Conservation (phyloP, 2,888 invertebrate species). For the Leptopilina syphax region DNA sequence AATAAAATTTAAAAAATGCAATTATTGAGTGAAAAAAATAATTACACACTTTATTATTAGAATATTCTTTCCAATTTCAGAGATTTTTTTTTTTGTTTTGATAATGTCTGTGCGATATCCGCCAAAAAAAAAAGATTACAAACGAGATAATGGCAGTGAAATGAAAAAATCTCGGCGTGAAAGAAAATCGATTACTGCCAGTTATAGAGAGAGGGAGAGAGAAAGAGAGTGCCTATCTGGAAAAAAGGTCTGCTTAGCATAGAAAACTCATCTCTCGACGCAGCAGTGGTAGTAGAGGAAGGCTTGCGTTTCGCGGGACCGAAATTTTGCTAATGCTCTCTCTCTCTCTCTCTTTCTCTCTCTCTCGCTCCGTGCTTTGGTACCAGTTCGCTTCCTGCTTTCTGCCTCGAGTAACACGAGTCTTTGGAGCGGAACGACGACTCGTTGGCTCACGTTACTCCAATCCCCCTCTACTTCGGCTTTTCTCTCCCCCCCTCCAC, state of each 20-base stretch:
- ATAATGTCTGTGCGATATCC: no score
- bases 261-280: constrained; percentile 52
- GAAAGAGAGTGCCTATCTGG: constrained; percentile 19
- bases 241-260: constrained; percentile 56
- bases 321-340: constrained; percentile 55
- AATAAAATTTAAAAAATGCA: no score
- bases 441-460: constrained; percentile 22
- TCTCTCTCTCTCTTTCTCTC: no score
- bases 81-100: no score
- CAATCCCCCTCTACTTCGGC: background rate
- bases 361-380: constrained; percentile 45
- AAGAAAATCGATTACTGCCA: background rate
- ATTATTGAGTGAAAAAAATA: no score
- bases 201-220: background rate
- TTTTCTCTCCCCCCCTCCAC: background rate
- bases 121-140: no score
- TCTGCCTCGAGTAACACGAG: constrained; percentile 56
- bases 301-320: constrained; percentile 52
- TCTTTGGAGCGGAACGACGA: constrained; percentile 51
- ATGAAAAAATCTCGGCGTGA: background rate
- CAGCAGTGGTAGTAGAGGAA: constrained; percentile 27
- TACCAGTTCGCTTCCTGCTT: constrained; percentile 54
- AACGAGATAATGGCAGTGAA: no score
- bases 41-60: no score
- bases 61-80: no score